Conservation (phyloP, 2,888 invertebrate genomes). For the Liodrosophila aerea region DNA sequence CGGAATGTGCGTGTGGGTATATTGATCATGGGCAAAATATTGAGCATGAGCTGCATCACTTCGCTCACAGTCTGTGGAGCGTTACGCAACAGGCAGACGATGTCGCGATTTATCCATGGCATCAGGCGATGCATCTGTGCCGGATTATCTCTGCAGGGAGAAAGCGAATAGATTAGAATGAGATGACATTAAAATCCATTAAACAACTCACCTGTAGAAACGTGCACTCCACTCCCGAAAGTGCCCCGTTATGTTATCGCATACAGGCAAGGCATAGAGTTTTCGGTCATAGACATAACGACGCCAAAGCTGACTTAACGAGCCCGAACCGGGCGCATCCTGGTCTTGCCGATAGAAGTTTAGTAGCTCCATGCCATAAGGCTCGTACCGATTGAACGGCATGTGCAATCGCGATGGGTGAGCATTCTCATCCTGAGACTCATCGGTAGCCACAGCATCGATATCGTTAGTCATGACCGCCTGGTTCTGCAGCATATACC, state of each 20-base stretch:
- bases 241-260: constrained; percentile 86
- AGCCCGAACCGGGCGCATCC: constrained; percentile 63
- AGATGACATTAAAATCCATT: too few species aligned
- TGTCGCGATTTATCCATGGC: constrained; percentile 94
- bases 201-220: constrained; percentile 89
- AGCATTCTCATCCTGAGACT: constrained; percentile 32
- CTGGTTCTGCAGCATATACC: constrained; percentile 52
- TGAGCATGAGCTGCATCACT: constrained; percentile 87
- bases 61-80: constrained; percentile 85
- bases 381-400: constrained; percentile 58
- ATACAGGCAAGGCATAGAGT: constrained; percentile 88
- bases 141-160: constrained; percentile 87
- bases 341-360: constrained; percentile 78
- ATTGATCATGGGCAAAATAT: constrained; percentile 87
- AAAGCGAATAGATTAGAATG: too few species aligned
- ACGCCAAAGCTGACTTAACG: constrained; percentile 83
- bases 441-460: constrained; percentile 31
- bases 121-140: constrained; percentile 91
- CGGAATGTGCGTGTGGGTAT: constrained; percentile 86
- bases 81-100: constrained; percentile 87
- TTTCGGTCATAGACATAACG: constrained; percentile 89
- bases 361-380: constrained; percentile 74
- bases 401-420: constrained; percentile 29
- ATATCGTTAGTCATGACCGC: constrained; percentile 48
- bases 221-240: constrained; percentile 89